Conservation (phyloP, 2,888 invertebrate species). For the Brenthis hecate region DNA sequence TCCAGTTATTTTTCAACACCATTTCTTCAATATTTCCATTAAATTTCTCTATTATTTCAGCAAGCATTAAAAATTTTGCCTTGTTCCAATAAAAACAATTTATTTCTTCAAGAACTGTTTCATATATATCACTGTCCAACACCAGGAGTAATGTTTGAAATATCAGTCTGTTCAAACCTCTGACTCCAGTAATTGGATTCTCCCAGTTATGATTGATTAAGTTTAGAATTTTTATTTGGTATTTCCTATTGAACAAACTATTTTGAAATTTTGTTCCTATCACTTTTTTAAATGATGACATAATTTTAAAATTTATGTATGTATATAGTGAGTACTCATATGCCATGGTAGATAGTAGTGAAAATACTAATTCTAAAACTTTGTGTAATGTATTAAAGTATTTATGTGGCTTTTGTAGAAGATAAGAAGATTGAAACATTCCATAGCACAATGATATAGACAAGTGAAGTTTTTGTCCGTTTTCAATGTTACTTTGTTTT, state of each 20-base stretch:
- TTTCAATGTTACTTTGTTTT: conserved; percentile 41
- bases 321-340: conserved; percentile 80
- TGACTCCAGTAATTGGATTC: conserved; percentile 80
- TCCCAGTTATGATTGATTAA: conserved; percentile 84
- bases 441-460: conserved; percentile 71
- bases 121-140: conserved; percentile 51
- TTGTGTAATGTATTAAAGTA: conserved; percentile 39
- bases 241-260: conserved; percentile 50
- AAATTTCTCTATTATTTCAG: conserved; percentile 69
- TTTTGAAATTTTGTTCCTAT: conserved; percentile 58
- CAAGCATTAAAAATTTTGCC: conserved; percentile 81
- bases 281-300: conserved; percentile 70
- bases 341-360: conserved; percentile 59
- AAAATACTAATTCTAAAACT: conserved; percentile 53
- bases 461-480: conserved; percentile 45
- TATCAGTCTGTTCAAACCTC: conserved; percentile 76
- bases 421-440: conserved; percentile 68
- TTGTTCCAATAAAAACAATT: conserved; percentile 82
- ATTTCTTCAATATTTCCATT: conserved; percentile 44
- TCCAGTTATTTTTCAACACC: conserved; percentile 51
- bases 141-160: conserved; percentile 66
- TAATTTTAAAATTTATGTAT: conserved; percentile 76
- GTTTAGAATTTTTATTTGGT: conserved; percentile 68
- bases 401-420: conserved; percentile 44
- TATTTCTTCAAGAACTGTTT: conserved; percentile 55